Percentiles rank a stretch among this genome's conserved stretches.
Conservation (phyloP, 2,113 vertebrate genomes). For the Calidris pugnax region DNA sequence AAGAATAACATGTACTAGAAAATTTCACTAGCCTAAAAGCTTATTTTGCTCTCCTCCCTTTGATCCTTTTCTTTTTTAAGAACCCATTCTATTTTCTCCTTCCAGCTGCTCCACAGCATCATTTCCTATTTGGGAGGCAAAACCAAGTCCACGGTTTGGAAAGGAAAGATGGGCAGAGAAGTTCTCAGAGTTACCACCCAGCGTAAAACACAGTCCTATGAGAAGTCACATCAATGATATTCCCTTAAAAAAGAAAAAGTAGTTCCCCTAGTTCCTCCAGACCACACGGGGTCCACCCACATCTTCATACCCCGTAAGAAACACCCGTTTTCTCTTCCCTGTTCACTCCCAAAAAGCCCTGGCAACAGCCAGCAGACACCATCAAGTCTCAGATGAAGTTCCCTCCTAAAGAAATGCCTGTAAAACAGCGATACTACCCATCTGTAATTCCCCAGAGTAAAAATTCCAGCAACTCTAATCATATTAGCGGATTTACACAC, state of each 20-base stretch:
- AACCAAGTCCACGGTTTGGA: background rate
- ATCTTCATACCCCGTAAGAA: background rate
- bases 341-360: background rate
- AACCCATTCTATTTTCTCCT: background rate
- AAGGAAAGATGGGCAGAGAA: background rate
- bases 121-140: background rate
- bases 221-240: background rate
- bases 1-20: background rate
- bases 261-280: background rate
- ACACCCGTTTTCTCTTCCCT: background rate
- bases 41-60: background rate
- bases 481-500: constrained; percentile 21
- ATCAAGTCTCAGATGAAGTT: background rate
- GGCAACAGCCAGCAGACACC: background rate
- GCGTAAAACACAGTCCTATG: background rate
- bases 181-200: background rate
- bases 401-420: background rate
- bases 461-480: constrained; percentile 46
- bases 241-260: background rate
- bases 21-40: background rate
- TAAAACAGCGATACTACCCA: background rate
- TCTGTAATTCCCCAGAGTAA: constrained; percentile 8
- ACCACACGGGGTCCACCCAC: accelerated
- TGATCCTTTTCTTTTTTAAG: background rate
- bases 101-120: background rate